Base-by-base conservation (phyloP, 2,888 invertebrate species). In the Spilosoma lubricipeda region DNA sequence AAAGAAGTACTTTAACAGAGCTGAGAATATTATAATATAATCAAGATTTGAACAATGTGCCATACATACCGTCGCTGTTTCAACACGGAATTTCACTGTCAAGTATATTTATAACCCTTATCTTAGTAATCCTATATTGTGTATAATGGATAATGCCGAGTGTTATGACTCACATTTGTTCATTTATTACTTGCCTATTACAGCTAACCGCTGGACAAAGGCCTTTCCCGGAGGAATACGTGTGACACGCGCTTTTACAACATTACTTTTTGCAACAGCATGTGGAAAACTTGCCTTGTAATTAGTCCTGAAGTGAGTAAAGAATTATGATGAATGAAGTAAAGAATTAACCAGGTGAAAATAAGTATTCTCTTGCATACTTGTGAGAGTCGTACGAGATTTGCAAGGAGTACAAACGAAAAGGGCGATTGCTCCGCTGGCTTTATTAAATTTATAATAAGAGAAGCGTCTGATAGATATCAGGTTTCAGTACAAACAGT, bases 101-200 rank as follows among this genome's bases (percentile, higher is more conserved):
- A 45, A 27, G 30, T 18, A 63, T 33, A 45, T 73, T 63, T 45
- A 66, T 69, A 33, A 64, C 27, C 66, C 66, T 48, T 68, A 52
- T 69, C 73, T 20, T 27, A 13, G n/a, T 56, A 66, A 71, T 67
- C 67, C 30, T 20, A 39, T 48, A 48, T 42, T 64, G 56, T 68
- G n/a, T 67, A 30, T 52, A 36, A 23, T 67, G 27, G 45, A 64
- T 45, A 27, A 59, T 18, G 56, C 56, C n/a, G 42, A 42, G 33
- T 11, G n/a, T 27, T 59, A 33, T 70, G 74, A 70, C 30, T 70
- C 70, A 74, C 36, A 30, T 56, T 52, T 52, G 64, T 71, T 74
- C 67, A 71, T 68, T 68, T 68, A 68, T 71, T 64, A 74, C 67
- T 66, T 72, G 70, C 42, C 73, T 73, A 76, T 74, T 78, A 75